phyloP scores from a whole-genome alignment of 1,140 invertebrate species.

The Eulimnadia texana region DNA sequence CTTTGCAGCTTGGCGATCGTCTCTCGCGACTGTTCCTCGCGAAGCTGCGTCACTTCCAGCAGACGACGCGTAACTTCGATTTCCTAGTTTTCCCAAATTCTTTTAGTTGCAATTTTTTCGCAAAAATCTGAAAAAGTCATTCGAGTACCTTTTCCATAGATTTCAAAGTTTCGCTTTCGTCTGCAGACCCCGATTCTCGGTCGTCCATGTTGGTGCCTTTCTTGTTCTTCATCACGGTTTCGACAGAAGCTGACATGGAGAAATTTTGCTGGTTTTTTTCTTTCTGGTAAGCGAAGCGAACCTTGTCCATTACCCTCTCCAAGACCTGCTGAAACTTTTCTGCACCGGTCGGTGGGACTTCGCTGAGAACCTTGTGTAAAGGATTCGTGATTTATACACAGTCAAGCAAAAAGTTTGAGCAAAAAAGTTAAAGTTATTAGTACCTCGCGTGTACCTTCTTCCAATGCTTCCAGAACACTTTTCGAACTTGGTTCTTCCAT shows the following conservation, averaged over 20 bases:
- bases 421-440: too few species aligned
- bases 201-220: constrained; percentile 8
- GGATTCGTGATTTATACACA: neutral
- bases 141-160: constrained; percentile 8
- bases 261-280: constrained; percentile 7
- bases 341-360: neutral
- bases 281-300: constrained; percentile 8
- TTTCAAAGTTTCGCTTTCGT: constrained; percentile 10
- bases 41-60: constrained; percentile 11
- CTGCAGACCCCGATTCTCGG: neutral
- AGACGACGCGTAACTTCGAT: constrained; percentile 11
- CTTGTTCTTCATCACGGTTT: constrained; percentile 7
- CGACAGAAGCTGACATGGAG: neutral
- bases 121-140: neutral
- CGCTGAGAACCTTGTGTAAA: neutral
- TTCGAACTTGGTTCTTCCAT: neutral
- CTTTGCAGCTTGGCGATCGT: constrained; percentile 7
- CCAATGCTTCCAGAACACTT: neutral
- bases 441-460: neutral
- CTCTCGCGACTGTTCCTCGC: constrained; percentile 10
- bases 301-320: constrained; percentile 11
- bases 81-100: neutral
- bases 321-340: constrained; percentile 5
- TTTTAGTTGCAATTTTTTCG: neutral
- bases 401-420: too few species aligned